Evolutionary conservation across 2,888 invertebrate genomes (phyloP).

Genomic region (Acrocera orbiculus): DNA sequence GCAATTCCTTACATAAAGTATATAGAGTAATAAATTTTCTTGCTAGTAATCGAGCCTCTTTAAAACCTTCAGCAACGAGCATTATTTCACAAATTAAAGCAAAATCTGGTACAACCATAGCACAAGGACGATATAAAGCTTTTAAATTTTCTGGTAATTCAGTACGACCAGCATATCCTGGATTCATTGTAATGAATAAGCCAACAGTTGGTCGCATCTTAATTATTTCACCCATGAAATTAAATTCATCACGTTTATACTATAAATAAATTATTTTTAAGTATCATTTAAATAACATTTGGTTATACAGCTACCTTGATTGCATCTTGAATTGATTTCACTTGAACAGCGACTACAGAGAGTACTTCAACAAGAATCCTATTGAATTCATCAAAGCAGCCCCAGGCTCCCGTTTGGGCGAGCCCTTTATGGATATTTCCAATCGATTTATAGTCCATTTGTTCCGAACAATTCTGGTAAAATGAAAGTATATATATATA

Average conservation of each 20-base stretch:
- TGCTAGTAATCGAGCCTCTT: conserved; percentile 75
- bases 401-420: conserved; percentile 65
- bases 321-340: conserved; percentile 69
- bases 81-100: conserved; percentile 93
- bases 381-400: conserved; percentile 94
- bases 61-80: conserved; percentile 90
- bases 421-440: conserved; percentile 83
- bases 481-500: too few species aligned
- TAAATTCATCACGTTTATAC: conserved; percentile 57
- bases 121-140: conserved; percentile 69
- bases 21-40: conserved; percentile 89
- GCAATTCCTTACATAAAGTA: conserved; percentile 70
- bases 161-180: conserved; percentile 84
- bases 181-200: conserved; percentile 93
- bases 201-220: conserved; percentile 59
- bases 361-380: conserved; percentile 87
- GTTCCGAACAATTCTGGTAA: conserved; percentile 94
- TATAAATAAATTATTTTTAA: conserved; percentile 5
- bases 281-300: too few species aligned
- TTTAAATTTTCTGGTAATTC: conserved; percentile 71
- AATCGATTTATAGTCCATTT: conserved; percentile 92
- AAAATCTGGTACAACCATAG: conserved; percentile 92
- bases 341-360: conserved; percentile 90
- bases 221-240: conserved; percentile 72
- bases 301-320: conserved; percentile 37